Conservation (phyloP, 2,113 vertebrate genomes). For the Ophthalmolycus amberensis region DNA sequence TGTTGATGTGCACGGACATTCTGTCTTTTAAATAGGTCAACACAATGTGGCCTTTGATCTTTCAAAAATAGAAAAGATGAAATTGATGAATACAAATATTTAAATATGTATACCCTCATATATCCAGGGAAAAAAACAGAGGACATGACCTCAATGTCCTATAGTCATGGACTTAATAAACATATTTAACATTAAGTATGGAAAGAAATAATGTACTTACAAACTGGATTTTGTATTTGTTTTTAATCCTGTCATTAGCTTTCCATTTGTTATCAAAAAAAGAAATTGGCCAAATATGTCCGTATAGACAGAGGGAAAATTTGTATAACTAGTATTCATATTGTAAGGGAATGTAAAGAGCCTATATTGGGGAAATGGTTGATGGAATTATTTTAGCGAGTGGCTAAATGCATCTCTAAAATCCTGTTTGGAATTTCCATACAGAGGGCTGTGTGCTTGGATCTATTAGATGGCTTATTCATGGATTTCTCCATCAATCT, state of each 20-base stretch:
- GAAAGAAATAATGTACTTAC: neutral
- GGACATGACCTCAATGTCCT: neutral
- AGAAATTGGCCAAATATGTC: neutral
- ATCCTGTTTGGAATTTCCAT: conserved; percentile 43
- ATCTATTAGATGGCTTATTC: conserved; percentile 55
- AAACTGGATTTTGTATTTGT: neutral
- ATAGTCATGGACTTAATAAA: neutral
- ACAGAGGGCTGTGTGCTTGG: conserved; percentile 10
- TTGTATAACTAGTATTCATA: conserved; percentile 38
- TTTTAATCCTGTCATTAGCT: neutral
- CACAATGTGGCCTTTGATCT: neutral
- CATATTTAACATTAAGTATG: neutral
- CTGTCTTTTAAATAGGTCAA: conserved; percentile 13
- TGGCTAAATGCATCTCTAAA: conserved; percentile 10
- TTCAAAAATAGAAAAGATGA: neutral
- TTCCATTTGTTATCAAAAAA: neutral
- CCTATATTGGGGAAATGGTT: neutral
- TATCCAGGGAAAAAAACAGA: neutral
- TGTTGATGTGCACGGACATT: neutral
- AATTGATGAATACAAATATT: neutral
- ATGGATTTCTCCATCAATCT: conserved; percentile 51
- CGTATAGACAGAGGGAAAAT: neutral
- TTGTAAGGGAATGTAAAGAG: conserved; percentile 16
- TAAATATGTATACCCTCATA: neutral
- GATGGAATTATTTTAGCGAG: conserved; percentile 23